phyloP scores from a whole-genome alignment of 2,113 vertebrate species.

The Elephantulus edwardii region DNA sequence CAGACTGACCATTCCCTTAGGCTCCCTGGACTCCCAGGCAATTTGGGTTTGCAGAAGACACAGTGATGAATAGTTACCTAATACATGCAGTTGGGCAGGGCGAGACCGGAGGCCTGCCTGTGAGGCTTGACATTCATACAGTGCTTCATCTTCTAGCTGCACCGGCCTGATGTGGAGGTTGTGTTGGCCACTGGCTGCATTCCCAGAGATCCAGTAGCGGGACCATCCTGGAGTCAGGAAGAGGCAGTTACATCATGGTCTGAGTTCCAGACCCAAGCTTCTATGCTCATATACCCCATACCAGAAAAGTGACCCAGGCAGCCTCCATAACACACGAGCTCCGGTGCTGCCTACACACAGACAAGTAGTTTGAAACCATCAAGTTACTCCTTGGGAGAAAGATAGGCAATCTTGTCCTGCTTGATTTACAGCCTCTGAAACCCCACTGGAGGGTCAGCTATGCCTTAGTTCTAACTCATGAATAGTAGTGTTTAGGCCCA shows the following conservation, averaged over 20 bases:
- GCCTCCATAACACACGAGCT: background rate
- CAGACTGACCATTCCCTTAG: background rate
- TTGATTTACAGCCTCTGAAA: no score
- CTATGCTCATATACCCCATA: background rate
- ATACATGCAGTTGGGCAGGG: conserved; percentile 89
- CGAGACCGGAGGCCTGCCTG: conserved; percentile 92
- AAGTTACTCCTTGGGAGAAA: no score
- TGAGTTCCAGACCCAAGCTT: background rate
- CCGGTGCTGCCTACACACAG: no score
- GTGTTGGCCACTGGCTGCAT: conserved; percentile 89
- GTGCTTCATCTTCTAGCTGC: conserved; percentile 91
- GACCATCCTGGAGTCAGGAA: conserved; percentile 87
- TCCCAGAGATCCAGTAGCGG: conserved; percentile 91
- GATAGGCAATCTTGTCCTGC: no score
- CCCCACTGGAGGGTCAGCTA: no score
- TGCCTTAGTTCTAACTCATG: no score
- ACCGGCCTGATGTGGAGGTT: conserved; percentile 91
- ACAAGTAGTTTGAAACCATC: no score
- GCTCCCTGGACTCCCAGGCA: background rate
- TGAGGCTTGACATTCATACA: conserved; percentile 94
- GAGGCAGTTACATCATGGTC: background rate
- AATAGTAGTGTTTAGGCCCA: background rate
- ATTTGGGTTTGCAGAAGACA: background rate
- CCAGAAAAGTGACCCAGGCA: background rate
- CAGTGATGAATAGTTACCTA: conserved; percentile 84